Base-by-base conservation (phyloP, 2,113 vertebrate genomes). In the Actenoides hombroni region DNA sequence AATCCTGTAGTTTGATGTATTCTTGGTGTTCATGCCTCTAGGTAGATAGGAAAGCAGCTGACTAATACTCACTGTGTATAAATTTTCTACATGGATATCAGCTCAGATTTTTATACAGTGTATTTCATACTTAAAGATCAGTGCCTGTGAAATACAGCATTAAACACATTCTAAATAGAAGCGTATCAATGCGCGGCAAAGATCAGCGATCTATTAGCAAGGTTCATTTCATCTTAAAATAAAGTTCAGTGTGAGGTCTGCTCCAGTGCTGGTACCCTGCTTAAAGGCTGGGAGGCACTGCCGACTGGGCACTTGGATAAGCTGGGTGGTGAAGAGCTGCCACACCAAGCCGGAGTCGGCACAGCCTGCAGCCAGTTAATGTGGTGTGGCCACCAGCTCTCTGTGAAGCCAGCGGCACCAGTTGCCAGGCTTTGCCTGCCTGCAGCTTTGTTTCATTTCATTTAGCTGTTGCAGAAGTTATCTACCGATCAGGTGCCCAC, bases 261-360 rank as follows among this genome's bases (percentile, higher is more conserved):
- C 40, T 44, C 40, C 51, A 53, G 0, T 0, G 1, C 31, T 24
- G 4, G 8, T 54, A 44, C 35, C 10, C n/a, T 35, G 19, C 26
- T 60, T 25, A 49, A 74, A 59, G 56, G 20, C 61, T 65, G 15
- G 5, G 37, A 78, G 39, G 29, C 0, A 11, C 25, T 48, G 42
- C 18, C 3, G 5, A 29, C 26, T 6, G 37, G 33, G n/a, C 21
- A 21, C 25, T 17, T n/a, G 11, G 13, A 6, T 26, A 33, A 68
- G 25, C 3, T 53, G 54, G 13, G 8, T 29, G 37, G 48, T 19
- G 37, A 53, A 83, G 16, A 56, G 31, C 19, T 61, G 35, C 53
- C 35, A 29, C 0, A 1, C 23, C 35, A 26, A 63, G 53, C 13
- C 16, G 18, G 18, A 1, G 5, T 8, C 6, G 4, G n/a, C n/a